Evolutionary conservation across 2,888 invertebrate species (phyloP).

Genomic region (Caprella mutica): DNA sequence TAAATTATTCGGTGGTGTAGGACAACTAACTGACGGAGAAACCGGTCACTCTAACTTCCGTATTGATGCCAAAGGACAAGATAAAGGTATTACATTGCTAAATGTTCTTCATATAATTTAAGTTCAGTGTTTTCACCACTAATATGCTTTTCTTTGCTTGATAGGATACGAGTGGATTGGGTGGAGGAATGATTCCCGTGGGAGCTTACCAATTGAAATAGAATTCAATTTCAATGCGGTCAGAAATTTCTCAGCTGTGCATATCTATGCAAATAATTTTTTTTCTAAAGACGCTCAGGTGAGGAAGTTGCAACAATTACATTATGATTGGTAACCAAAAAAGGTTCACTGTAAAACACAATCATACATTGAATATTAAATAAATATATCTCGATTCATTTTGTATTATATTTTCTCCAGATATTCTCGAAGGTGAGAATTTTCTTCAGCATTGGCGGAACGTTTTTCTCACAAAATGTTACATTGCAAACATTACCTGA

Average conservation of each 20-base stretch:
- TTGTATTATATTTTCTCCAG: constrained; percentile 42
- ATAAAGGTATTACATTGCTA: constrained; percentile 40
- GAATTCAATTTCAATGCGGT: constrained; percentile 78
- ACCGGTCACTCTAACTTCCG: constrained; percentile 52
- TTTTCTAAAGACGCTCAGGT: constrained; percentile 54
- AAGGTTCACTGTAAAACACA: too few relatives aligned
- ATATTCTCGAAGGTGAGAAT: constrained; percentile 67
- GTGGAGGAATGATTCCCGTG: constrained; percentile 63
- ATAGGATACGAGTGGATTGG: constrained; percentile 74
- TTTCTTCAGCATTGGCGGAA: constrained; percentile 61
- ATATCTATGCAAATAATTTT: constrained; percentile 72
- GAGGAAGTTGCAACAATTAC: background rate
- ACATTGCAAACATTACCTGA: constrained; percentile 58
- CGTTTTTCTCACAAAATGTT: constrained; percentile 52
- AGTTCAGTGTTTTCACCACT: too few relatives aligned
- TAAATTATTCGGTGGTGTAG: constrained; percentile 51
- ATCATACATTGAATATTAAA: too few relatives aligned
- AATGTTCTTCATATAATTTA: too few relatives aligned
- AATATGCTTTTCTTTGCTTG: background rate
- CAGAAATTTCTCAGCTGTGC: constrained; percentile 70
- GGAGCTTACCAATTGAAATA: constrained; percentile 56
- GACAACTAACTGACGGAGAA: constrained; percentile 57
- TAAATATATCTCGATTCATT: too few relatives aligned
- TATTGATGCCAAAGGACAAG: constrained; percentile 51
- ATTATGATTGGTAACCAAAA: too few relatives aligned